Evolutionary conservation across 2,888 invertebrate genomes (phyloP), one percentile per base, ranked within the genome.

Genomic region (Caradrina kadenii): DNA sequence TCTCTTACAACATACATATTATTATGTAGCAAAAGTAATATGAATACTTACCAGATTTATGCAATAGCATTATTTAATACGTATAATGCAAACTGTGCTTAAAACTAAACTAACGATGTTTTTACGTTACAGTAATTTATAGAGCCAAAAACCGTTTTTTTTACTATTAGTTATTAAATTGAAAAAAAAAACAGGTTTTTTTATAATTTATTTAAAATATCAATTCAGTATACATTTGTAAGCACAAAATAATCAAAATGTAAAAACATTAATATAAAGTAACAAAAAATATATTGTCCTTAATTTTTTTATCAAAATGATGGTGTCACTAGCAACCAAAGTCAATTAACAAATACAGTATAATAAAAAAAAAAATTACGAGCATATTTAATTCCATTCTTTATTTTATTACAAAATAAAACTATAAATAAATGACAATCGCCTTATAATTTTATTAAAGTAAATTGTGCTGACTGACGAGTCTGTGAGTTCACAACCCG

Each of bases 291-390:
- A n/a, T 0, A 52, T 26, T 35, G 2, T 70, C 67, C 49, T 19
- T n/a, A 11, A 22, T 19, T 10, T 50, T n/a, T 42, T 19, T n/a
- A 10, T 22, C 22, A 1, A 75, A 11, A 67, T 21, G 45, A 52
- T 71, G 68, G 71, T 11, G 74, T 45, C 49, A 22, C 55, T 49
- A 66, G 52, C 42, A 17, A 45, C 17, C 45, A 45, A 42, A 15
- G 15, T 17, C 45, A 45, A 42, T 15, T 15, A 42, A 13, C 10
- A 7, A 8, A 10, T 35, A 35, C 10, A 10, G 35, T 35, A 7
- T 0, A 35, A 7, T 1, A 39, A 39, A 39, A 39, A 13, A 39
- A 39, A 13, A 39, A 10, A 2, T 39, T 7, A 11, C 39, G 39
- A 13, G 13, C 39, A 1, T 13, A 39, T 35, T 35, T 31, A 6